A percentile compares a stretch with the other conserved stretches of the same genome.
phyloP scores from a whole-genome alignment of 2,797 vertebrate species.

The Xenopus petersii region DNA sequence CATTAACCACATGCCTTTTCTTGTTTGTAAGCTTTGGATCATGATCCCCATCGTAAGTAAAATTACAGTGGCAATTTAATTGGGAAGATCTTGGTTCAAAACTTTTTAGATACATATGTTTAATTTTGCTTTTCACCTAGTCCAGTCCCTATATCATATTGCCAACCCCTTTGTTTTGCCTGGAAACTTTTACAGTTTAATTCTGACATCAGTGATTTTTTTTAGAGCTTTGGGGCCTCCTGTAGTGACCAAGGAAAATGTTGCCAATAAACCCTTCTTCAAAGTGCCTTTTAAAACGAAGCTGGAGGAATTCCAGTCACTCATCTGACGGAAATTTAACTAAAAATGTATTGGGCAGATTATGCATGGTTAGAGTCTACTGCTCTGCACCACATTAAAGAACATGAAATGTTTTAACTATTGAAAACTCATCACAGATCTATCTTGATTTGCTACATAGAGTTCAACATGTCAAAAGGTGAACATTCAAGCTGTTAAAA shows the following conservation, averaged over 20 bases:
- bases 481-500: no score
- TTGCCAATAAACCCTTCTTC: conserved; percentile 72
- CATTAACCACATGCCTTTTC: no score
- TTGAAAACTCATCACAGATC: conserved; percentile 55
- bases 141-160: conserved; percentile 37
- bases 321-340: conserved; percentile 67
- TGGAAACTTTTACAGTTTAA: conserved; percentile 40
- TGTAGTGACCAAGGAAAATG: conserved; percentile 67
- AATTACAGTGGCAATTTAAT: no score
- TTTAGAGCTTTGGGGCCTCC: conserved; percentile 64
- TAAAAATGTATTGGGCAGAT: conserved; percentile 79
- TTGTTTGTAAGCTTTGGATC: no score
- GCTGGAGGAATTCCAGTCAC: conserved; percentile 59
- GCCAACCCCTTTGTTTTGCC: conserved; percentile 1
- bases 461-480: no score
- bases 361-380: conserved; percentile 74
- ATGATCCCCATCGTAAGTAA: no score
- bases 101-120: no score
- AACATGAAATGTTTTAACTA: conserved; percentile 74
- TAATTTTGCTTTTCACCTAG: not conserved
- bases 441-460: no score
- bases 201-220: conserved; percentile 63
- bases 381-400: conserved; percentile 74
- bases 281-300: conserved; percentile 64
- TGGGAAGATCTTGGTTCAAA: no score